phyloP scores from a whole-genome alignment of 2,888 invertebrate species.

The Belgica antarctica region DNA sequence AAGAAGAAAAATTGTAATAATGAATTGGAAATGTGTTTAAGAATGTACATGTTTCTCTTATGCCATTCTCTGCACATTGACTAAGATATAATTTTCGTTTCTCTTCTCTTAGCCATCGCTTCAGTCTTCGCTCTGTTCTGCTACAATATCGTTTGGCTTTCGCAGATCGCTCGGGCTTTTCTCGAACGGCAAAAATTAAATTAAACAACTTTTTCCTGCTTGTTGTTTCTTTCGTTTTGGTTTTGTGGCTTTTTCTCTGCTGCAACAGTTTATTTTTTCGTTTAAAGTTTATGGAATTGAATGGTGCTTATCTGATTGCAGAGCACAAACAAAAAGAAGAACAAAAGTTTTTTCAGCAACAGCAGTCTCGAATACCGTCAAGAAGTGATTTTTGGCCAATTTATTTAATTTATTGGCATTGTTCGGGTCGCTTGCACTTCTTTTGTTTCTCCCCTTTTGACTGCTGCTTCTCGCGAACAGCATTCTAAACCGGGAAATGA shows the following conservation, averaged over 20 bases:
- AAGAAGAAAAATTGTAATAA: neutral
- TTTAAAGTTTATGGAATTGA: neutral
- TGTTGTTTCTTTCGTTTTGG: neutral
- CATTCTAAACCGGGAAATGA: neutral
- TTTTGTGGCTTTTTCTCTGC: neutral
- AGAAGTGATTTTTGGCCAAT: neutral
- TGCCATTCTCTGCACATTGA: conserved; percentile 7
- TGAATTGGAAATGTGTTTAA: conserved; percentile 9
- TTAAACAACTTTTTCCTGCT: neutral
- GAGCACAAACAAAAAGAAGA: no score
- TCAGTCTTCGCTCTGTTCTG: conserved; percentile 28
- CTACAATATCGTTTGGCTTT: neutral
- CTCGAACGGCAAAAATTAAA: neutral
- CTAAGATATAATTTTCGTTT: neutral
- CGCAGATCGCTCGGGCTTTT: neutral
- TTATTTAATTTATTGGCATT: neutral
- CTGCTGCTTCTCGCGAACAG: neutral
- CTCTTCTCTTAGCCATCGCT: neutral
- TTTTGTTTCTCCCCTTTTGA: neutral
- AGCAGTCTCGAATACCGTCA: neutral
- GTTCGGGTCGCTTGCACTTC: neutral
- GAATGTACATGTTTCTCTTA: conserved; percentile 15
- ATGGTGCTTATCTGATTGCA: conserved; percentile 3
- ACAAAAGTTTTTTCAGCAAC: no score
- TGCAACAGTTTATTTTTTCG: neutral